phyloP scores from a whole-genome alignment of 2,888 invertebrate species.

The Diarsia brunnea region DNA sequence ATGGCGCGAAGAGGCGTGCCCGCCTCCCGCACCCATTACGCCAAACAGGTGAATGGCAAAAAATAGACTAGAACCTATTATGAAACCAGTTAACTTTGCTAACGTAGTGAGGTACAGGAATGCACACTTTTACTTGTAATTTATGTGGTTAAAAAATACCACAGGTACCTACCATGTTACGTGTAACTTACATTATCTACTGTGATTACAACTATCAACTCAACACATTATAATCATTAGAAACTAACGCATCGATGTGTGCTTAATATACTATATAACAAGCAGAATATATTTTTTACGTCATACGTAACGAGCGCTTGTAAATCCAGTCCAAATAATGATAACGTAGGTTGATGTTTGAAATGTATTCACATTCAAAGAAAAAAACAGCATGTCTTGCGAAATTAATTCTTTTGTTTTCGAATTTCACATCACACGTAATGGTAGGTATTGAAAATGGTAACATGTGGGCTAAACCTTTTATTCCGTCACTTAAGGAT shows the following conservation, averaged over 20 bases:
- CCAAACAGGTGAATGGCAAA: constrained; percentile 87
- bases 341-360: constrained; percentile 70
- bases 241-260: constrained; percentile 41
- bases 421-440: constrained; percentile 73
- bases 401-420: constrained; percentile 76
- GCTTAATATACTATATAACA: constrained; percentile 23
- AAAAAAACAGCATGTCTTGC: constrained; percentile 64
- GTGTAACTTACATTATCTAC: constrained; percentile 70
- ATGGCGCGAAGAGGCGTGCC: constrained; percentile 76
- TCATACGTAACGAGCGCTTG: constrained; percentile 34
- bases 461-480: constrained; percentile 21
- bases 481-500: constrained; percentile 20
- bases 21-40: constrained; percentile 67
- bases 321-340: constrained; percentile 46
- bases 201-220: constrained; percentile 52
- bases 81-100: constrained; percentile 82
- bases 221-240: constrained; percentile 37
- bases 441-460: constrained; percentile 56
- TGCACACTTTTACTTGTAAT: constrained; percentile 88
- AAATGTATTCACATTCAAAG: constrained; percentile 64
- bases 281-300: constrained; percentile 25
- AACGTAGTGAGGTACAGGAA: constrained; percentile 80
- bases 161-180: constrained; percentile 73
- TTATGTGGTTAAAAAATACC: constrained; percentile 82
- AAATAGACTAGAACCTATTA: constrained; percentile 85